Conservation (phyloP, 1,140 invertebrate species). For the Caenorhabditis elegans region DNA sequence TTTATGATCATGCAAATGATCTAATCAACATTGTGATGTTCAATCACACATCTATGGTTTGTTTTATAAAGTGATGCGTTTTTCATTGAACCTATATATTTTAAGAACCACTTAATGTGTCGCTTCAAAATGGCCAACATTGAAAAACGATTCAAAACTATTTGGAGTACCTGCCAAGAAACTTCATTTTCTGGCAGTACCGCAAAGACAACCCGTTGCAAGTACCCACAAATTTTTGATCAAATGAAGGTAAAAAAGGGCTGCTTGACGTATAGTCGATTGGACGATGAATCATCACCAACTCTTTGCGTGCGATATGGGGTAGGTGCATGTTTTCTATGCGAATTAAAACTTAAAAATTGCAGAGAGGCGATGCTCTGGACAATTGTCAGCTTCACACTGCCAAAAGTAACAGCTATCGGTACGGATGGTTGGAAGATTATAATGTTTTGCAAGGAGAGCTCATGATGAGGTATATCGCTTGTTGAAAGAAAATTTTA, state of each 20-base stretch:
- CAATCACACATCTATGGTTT: background rate
- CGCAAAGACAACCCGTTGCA: background rate
- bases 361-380: background rate
- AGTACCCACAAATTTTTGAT: background rate
- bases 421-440: conserved; percentile 33
- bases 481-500: background rate
- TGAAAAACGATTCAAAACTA: background rate
- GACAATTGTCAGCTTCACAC: conserved; percentile 25
- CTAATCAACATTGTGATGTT: background rate
- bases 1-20: background rate
- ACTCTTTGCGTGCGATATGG: background rate
- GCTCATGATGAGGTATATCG: background rate
- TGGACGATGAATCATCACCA: background rate
- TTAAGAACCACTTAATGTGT: conserved; percentile 6
- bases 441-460: conserved; percentile 17
- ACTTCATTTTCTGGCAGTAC: background rate
- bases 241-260: background rate
- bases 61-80: background rate
- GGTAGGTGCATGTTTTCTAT: background rate
- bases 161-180: conserved; percentile 19
- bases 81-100: background rate
- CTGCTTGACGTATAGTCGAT: background rate
- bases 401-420: background rate
- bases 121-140: background rate
- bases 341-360: background rate